phyloP scores from a whole-genome alignment of 2,797 vertebrate genomes.

The Saxicola maurus region DNA sequence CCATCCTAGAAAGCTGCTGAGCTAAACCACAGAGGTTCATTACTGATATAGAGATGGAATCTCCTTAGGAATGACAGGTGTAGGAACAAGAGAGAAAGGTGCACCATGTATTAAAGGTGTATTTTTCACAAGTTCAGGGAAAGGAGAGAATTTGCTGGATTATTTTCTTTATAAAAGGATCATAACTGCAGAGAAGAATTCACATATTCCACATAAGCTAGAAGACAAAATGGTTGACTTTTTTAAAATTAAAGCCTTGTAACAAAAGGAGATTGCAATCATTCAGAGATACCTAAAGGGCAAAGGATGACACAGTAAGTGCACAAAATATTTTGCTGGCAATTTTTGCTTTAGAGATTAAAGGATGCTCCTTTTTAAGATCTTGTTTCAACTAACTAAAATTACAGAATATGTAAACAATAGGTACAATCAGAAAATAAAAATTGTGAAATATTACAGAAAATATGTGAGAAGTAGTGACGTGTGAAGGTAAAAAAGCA shows the following conservation, averaged over 20 bases:
- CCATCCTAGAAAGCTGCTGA: neutral
- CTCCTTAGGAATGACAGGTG: neutral
- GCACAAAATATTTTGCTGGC: neutral
- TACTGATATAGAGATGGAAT: rapidly evolving
- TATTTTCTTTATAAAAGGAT: neutral
- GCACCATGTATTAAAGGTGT: neutral
- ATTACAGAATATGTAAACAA: neutral
- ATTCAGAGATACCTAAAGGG: neutral
- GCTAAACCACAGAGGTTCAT: neutral
- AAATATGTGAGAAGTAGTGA: neutral
- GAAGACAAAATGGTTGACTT: neutral
- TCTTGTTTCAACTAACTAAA: neutral
- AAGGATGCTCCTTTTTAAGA: neutral
- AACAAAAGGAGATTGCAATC: neutral
- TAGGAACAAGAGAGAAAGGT: neutral
- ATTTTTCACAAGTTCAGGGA: neutral
- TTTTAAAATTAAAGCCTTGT: neutral
- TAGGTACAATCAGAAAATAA: neutral
- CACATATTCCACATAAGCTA: neutral
- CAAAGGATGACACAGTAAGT: neutral
- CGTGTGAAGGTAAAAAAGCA: neutral
- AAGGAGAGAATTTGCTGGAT: neutral
- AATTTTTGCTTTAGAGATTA: neutral
- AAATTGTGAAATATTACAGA: neutral
- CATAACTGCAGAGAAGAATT: neutral